Evolutionary conservation across 2,797 vertebrate genomes (phyloP).

Genomic region (Cuculus canorus): DNA sequence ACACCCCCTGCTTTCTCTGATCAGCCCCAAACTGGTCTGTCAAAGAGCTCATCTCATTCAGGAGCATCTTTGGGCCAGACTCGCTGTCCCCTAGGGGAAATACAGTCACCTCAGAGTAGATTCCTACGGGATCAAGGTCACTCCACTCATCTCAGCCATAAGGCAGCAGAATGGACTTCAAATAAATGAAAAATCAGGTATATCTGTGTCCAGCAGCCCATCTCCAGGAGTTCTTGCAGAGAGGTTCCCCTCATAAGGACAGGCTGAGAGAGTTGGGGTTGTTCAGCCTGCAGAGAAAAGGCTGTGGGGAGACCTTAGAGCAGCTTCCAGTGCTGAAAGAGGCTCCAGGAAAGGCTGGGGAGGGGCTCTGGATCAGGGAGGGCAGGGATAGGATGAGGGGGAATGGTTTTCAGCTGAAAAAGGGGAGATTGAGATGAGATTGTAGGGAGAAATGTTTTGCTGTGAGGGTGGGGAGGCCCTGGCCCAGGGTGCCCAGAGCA

Average conservation of each 20-base stretch:
- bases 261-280: no score
- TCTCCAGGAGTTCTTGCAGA: background rate
- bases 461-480: no score
- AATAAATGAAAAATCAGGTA: background rate
- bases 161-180: accelerated
- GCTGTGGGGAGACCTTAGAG: no score
- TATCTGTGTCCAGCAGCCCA: background rate
- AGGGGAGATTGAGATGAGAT: no score
- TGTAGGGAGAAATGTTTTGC: no score
- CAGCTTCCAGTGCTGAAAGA: no score
- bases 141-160: accelerated
- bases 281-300: no score
- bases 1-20: background rate
- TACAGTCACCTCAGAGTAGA: accelerated
- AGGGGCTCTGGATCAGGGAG: no score
- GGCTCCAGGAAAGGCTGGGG: no score
- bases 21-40: accelerated
- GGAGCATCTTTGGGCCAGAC: background rate
- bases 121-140: background rate
- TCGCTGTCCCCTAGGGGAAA: background rate
- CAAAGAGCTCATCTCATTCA: background rate
- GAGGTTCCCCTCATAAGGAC: background rate
- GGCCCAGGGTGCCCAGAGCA: no score
- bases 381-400: no score
- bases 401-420: no score